Evolutionary conservation across 2,797 vertebrate genomes (phyloP), one percentile per base, ranked within the genome.

Genomic region (Propithecus deckenii): DNA sequence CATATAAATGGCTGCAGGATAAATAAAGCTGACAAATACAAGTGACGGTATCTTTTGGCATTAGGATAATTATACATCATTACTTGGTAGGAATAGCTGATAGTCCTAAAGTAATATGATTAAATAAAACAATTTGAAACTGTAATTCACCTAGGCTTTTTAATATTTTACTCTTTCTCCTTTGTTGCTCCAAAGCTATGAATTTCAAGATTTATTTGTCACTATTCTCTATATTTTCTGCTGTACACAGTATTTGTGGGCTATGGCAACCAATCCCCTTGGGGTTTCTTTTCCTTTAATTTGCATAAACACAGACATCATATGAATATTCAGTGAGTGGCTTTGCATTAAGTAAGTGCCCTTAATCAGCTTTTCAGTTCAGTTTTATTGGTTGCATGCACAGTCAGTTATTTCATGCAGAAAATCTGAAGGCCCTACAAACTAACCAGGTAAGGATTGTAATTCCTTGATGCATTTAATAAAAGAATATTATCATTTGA

Each of bases 281-380:
- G 97, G 97, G 98, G 96, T 98, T 98, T 98, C 98, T 98, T 98
- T 98, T 97, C 97, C 98, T 97, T 98, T 98, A 87, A 99, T 99
- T 99, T 99, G 99, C 99, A 99, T 99, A 99, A 99, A 99, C 99
- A 99, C 99, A 99, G 99, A 97, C 99, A 99, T 99, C 99, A 99
- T 99, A 99, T 99, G 99, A 99, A 99, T 99, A 99, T 99, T 99
- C 99, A 99, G 99, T 99, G 98, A 98, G 86, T 98, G 97, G 97
- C 98, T 99, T 98, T 99, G 99, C 99, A 99, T 99, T 99, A 99
- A 99, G 99, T 98, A 98, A 98, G 98, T 99, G 99, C 98, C 98
- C 98, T 98, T 99, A 99, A 99, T 99, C 99, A 99, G 99, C 99
- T 99, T 99, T 99, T 99, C 99, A 99, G 98, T 99, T 99, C 98